Base-by-base conservation (phyloP, 2,113 vertebrate species). In the Sterna hirundo region DNA sequence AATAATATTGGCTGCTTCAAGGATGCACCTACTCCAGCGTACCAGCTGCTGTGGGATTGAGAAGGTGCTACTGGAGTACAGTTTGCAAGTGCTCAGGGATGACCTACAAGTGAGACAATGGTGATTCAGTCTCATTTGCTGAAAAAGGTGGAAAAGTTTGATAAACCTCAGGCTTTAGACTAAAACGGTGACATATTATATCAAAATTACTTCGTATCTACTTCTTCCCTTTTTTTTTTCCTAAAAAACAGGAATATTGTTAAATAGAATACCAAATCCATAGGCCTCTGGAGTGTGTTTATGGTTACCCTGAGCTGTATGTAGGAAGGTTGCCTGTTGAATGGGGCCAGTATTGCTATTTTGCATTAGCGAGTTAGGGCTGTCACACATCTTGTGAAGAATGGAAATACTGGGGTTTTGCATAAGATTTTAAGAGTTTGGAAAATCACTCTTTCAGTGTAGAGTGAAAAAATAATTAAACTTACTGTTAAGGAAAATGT, bases 11-110 rank as follows among this genome's bases (percentile, higher is more conserved):
- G 16, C 38, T 60, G 3, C 8, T 6, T 46, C 36, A 72, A 42
- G 6, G 49, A 1, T 64, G 25, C 14, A 46, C n/a, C 36, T 25
- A 13, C 19, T 1, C 6, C 15, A 52, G 22, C 0, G 2, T 14
- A 42, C 9, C 14, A 13, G 18, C 38, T 42, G 47, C 10, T 5
- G 3, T 54, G 64, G 58, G n/a, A 18, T 8, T 93, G 90, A 47
- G 38, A 77, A 88, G 11, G 4, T 68, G 32, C 69, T 52, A 10
- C 29, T 54, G 69, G 46, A 87, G 29, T 13, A 11, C 32, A 69
- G n/a, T 9, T 25, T 58, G n/a, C 22, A 54, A 11, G 57, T 55
- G 38, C 36, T 47, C 60, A 62, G 86, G 51, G 13, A 20, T 12
- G 25, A 11, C 19, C 49, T 79, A 6, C 29, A 20, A 29, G 15